Percentiles rank a stretch among this genome's conserved stretches.
Evolutionary conservation across 2,113 vertebrate species (phyloP).

Genomic region (Onychostruthus taczanowskii): DNA sequence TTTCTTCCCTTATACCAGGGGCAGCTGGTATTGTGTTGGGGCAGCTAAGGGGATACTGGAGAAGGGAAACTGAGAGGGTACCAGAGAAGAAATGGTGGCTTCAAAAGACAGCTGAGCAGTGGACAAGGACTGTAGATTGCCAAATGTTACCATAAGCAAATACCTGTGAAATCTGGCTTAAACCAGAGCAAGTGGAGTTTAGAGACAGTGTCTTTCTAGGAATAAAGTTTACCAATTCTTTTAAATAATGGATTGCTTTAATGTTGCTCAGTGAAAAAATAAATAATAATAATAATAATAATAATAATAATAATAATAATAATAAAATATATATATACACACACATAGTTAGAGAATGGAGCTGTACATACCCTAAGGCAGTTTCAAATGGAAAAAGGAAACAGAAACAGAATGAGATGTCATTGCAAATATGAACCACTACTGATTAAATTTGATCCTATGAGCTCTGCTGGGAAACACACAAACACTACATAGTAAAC

Average conservation of each 20-base stretch:
- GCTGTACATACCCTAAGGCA: background rate
- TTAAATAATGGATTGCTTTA: conserved; percentile 37
- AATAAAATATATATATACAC: background rate
- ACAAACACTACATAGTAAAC: conserved; percentile 14
- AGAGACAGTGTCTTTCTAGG: background rate
- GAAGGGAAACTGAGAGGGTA: background rate
- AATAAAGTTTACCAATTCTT: background rate
- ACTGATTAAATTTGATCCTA: conserved; percentile 51
- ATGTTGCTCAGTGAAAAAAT: background rate
- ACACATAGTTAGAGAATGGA: background rate
- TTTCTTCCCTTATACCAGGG: background rate
- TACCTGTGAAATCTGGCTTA: background rate
- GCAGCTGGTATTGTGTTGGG: background rate
- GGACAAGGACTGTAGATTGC: background rate
- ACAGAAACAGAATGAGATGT: conserved; percentile 31
- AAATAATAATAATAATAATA: background rate
- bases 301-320: too few species aligned
- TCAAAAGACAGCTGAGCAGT: background rate
- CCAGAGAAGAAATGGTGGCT: background rate
- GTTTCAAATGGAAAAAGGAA: conserved; percentile 28
- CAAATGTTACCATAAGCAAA: background rate
- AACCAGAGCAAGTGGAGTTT: background rate
- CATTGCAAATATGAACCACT: conserved; percentile 13
- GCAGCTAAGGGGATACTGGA: background rate
- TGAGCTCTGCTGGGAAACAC: conserved; percentile 24